These are phyloP conservation scores for Eulemur albifrons DNA, from an alignment of 2,797 vertebrate genomes.

Conservation along the genomic window DNA sequence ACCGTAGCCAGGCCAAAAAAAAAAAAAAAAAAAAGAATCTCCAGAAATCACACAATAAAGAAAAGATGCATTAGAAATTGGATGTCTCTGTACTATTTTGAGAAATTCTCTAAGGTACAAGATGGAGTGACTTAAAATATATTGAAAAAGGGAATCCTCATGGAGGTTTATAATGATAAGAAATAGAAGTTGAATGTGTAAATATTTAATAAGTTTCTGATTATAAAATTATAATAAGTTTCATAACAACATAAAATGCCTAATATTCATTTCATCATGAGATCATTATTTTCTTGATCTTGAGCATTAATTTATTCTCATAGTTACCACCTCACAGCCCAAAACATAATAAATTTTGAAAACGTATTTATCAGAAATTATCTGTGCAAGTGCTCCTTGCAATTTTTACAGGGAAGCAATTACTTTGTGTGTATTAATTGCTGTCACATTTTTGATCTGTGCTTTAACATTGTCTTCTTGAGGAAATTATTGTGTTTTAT, in stretches of 20 bases:
- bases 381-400: not conserved
- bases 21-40: not conserved
- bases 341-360: constrained; percentile 41
- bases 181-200: constrained; percentile 15
- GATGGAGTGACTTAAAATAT: not conserved
- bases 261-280: constrained; percentile 48
- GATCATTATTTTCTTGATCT: not conserved
- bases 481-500: constrained; percentile 74
- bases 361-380: constrained; percentile 62
- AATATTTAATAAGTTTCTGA: constrained; percentile 26
- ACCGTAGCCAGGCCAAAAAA: not conserved
- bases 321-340: not conserved
- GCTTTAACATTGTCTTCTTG: constrained; percentile 67
- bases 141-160: not conserved
- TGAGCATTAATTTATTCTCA: not conserved
- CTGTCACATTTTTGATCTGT: constrained; percentile 69
- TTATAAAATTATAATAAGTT: constrained; percentile 52
- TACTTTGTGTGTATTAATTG: constrained; percentile 72
- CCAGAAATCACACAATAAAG: not conserved
- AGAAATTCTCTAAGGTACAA: not conserved
- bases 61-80: not conserved
- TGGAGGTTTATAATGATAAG: not conserved
- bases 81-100: not conserved
- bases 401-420: constrained; percentile 48
- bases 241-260: constrained; percentile 34